Percentiles rank a stretch among this genome's conserved stretches.
Evolutionary conservation across 2,113 vertebrate genomes (phyloP).

Genomic region (Anarrhichthys ocellatus): DNA sequence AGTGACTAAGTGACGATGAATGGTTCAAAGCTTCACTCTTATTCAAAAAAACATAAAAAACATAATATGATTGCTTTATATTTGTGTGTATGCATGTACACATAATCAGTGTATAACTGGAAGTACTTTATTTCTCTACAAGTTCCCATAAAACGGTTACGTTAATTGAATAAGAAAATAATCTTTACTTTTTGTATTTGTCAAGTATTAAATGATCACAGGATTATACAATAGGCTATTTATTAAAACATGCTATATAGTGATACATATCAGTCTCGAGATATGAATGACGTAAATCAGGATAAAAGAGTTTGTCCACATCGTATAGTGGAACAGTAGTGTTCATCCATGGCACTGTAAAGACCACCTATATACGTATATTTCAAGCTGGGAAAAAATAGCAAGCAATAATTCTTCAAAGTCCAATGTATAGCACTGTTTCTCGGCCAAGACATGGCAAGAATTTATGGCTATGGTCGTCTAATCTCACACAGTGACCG

Average conservation of each 20-base stretch:
- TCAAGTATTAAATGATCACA: too few species aligned
- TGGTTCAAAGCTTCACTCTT: background rate
- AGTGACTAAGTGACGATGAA: background rate
- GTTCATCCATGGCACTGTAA: background rate
- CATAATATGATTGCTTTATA: background rate
- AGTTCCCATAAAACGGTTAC: too few species aligned
- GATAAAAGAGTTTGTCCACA: too few species aligned
- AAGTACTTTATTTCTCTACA: too few species aligned
- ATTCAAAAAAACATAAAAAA: slow-evolving; percentile 16
- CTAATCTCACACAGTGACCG: background rate
- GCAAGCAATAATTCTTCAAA: background rate
- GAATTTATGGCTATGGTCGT: background rate
- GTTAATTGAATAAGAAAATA: too few species aligned
- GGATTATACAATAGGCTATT: too few species aligned
- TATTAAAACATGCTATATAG: too few species aligned
- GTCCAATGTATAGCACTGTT: background rate
- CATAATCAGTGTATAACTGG: too few species aligned
- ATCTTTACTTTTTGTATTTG: too few species aligned
- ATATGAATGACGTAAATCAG: too few species aligned
- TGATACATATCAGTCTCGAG: too few species aligned
- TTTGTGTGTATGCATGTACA: too few species aligned
- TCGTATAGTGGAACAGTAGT: slow-evolving; percentile 3
- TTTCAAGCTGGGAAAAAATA: background rate
- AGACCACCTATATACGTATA: slow-evolving; percentile 2
- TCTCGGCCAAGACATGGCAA: background rate